Evolutionary conservation across 2,888 invertebrate genomes (phyloP), one percentile per base, ranked within the genome.

Genomic region (Aspidiotus destructor): DNA sequence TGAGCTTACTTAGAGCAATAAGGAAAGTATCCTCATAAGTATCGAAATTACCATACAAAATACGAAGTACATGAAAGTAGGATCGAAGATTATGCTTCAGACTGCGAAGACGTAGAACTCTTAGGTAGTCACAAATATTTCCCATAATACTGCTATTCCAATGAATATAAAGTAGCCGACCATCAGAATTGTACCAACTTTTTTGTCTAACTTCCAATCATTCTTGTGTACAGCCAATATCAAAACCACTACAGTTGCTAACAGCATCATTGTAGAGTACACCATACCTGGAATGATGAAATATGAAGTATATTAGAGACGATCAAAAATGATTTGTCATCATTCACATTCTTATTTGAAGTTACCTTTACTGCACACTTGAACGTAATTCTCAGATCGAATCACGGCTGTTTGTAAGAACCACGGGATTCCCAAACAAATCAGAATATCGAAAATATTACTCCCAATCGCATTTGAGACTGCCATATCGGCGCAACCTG

Each of bases 401-500:
- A 92, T 88, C 76, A 94, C 86, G 73, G 90, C 92, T 10, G 95
- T 95, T 80, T 94, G 92, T 71, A 96, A 86, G 79, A 96, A 95
- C 96, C 96, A 96, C 55, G 96, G 96, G 77, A 96, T 84, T 70
- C 95, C 95, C 73, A 96, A 85, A 77, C 96, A 96, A 74, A 96
- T 87, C 72, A 96, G 82, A 77, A 96, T 95, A 79, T 96, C 95
- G 80, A 96, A 96, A 73, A 96, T 95, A 79, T 96, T 96, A 73
- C 94, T 94, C 41, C 95, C 96, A 62, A 96, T 89, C 7, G 94
- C 95, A 79, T 96, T 96, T 6, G 94, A 94, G 10, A 96, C 93
- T 17, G 95, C 95, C 96, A 96, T 96, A 78, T 96, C 95, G 7
- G 93, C 94, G 77, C 86, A 89, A 42, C 80, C 79, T 78, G 69